Base-by-base conservation (phyloP, 2,797 vertebrate species). In the Odontamblyopus rebecca region DNA sequence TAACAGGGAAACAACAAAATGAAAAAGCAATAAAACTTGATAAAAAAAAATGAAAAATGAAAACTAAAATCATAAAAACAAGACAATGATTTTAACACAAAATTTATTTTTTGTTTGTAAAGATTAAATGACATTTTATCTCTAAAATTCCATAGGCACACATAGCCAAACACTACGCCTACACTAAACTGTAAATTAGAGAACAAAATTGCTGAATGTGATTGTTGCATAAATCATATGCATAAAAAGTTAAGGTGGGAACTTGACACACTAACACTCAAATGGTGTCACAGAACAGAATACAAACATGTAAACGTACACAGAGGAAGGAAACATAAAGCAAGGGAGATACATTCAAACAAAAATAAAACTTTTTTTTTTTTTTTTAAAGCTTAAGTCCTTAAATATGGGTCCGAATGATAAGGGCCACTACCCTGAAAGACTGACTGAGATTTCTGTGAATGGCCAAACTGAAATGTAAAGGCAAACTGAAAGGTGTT, bases 11-110 rank as follows among this genome's bases (percentile, higher is more conserved):
- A 61, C 53, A 18, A 72, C 26, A 48, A 68, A 76, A 78, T 29
- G 50, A 69, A 57, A 38, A 69, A 27, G n/a, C 7, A 72, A 32
- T 12, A 88, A 69, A 70, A 65, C 64, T 81, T 50, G 19, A 57
- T 12, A 57, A 57, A 23, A 7, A 7, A 53, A 54, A 27, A 66
- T 80, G 19, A 57, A 86, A 79, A 88, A 91, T 85, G 81, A 81
- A 82, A 81, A 84, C 57, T 60, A 23, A 92, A 90, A 86, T 83
- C 73, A 91, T 86, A 91, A 93, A 91, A 92, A 88, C 89, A 69
- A 86, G 89, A 94, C 90, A 85, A 93, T 93, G 90, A 92, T 81
- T 91, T 92, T 64, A 91, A 93, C 90, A 93, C 81, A 94, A 89
- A 88, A 93, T 94, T 94, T 94, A 93, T 94, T 94, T 92, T 84